phyloP scores from a whole-genome alignment of 2,888 invertebrate genomes.

The Micoletzkya japonica region DNA sequence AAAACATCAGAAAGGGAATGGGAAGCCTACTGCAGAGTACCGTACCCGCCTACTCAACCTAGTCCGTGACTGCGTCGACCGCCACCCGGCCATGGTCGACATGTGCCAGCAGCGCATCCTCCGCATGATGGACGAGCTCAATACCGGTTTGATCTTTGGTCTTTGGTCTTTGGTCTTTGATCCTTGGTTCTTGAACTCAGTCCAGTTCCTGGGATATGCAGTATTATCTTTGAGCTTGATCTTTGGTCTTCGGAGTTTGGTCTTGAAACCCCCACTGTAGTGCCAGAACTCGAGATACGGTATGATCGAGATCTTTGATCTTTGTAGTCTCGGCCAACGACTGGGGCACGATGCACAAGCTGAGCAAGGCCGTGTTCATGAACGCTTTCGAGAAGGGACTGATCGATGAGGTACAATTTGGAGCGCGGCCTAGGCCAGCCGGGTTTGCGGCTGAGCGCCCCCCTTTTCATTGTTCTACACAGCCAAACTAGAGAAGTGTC shows the following conservation, averaged over 20 bases:
- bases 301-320: not conserved
- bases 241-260: not conserved
- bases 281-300: too few species aligned
- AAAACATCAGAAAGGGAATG: too few species aligned
- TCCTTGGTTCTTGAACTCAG: not conserved
- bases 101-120: not conserved
- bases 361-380: conserved; percentile 30
- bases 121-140: too few species aligned
- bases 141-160: not conserved
- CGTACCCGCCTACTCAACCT: conserved; percentile 21
- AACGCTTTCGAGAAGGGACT: conserved; percentile 28
- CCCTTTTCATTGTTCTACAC: too few species aligned
- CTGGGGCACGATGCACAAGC: conserved; percentile 33
- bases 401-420: not conserved
- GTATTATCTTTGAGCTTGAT: not conserved
- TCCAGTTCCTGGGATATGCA: not conserved
- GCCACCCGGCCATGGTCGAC: not conserved
- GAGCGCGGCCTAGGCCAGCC: too few species aligned
- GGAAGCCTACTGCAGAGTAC: conserved; percentile 15
- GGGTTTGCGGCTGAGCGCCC: too few species aligned
- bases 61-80: conserved; percentile 7
- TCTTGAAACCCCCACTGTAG: not conserved
- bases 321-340: conserved; percentile 26
- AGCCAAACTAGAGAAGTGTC: too few species aligned
- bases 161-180: not conserved